These are phyloP conservation scores for Ylistrum balloti DNA, from an alignment of 1,140 invertebrate genomes.

Conservation along the genomic window DNA sequence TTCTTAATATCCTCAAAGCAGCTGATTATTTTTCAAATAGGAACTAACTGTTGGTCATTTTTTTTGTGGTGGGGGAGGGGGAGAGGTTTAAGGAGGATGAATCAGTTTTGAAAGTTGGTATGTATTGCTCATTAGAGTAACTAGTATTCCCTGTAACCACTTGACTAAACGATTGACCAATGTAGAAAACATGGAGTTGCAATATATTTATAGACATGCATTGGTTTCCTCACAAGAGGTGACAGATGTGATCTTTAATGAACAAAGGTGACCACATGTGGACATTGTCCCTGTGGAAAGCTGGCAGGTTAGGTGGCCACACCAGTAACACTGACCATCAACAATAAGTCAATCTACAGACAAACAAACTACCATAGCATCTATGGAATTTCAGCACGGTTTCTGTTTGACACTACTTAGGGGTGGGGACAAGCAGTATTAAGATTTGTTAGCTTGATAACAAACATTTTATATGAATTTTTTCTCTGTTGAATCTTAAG, in stretches of 20 bases:
- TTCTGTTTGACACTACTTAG: slow-evolving; percentile 11
- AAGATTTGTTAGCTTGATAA: not conserved
- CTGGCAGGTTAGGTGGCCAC: not conserved
- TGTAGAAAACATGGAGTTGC: not conserved
- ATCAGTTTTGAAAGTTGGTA: too few relatives aligned
- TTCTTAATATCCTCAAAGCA: too few relatives aligned
- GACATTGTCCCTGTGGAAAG: not conserved
- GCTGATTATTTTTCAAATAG: too few relatives aligned
- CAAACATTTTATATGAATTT: not conserved
- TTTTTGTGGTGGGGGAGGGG: too few relatives aligned
- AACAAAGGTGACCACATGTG: slow-evolving; percentile 7
- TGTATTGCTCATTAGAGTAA: too few relatives aligned
- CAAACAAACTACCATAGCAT: not conserved
- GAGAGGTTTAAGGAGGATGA: too few relatives aligned
- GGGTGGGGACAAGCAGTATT: not conserved
- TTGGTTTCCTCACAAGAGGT: not conserved
- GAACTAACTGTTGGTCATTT: too few relatives aligned
- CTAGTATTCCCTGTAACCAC: too few relatives aligned
- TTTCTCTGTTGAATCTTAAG: not conserved
- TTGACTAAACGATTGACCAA: too few relatives aligned
- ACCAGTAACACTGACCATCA: slow-evolving; percentile 30
- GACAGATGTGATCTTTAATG: not conserved
- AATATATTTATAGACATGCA: not conserved
- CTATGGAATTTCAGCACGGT: not conserved
- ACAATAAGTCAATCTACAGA: not conserved